Percentiles rank a stretch among this genome's conserved stretches.
Evolutionary conservation across 1,140 invertebrate species (phyloP).

Genomic region (Heliconius eleuchia): DNA sequence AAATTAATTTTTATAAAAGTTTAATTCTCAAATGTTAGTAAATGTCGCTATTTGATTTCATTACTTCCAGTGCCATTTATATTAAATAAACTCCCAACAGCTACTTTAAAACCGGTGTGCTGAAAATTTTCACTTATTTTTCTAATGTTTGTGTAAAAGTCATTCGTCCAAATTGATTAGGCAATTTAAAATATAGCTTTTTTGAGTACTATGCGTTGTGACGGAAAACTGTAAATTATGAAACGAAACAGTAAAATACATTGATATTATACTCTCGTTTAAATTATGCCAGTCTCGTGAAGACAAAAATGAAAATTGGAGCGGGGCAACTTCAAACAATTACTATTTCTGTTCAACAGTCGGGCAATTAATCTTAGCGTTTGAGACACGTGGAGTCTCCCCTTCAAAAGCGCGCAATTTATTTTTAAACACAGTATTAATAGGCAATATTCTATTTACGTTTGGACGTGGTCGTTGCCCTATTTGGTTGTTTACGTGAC

Average conservation of each 20-base stretch:
- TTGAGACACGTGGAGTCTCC: constrained; percentile 64
- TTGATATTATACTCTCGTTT: constrained; percentile 1
- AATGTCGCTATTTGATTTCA: not conserved
- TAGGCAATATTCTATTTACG: constrained; percentile 70
- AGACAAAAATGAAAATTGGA: constrained; percentile 31
- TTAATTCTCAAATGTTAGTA: not conserved
- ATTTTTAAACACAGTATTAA: constrained; percentile 68
- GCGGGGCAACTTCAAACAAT: constrained; percentile 36
- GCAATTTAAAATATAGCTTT: not conserved
- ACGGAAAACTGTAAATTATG: not conserved
- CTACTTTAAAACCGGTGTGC: no score
- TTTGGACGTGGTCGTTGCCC: constrained; percentile 70
- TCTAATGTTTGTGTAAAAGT: not conserved
- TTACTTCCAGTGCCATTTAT: not conserved
- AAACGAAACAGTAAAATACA: not conserved
- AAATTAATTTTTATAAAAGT: no score
- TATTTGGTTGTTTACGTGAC: constrained; percentile 76
- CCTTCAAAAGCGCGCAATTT: constrained; percentile 55
- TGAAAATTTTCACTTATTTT: not conserved
- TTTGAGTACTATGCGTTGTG: not conserved
- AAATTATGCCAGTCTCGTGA: constrained; percentile 28
- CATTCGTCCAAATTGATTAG: not conserved
- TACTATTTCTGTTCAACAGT: constrained; percentile 42
- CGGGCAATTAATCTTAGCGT: constrained; percentile 62
- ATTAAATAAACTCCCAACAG: not conserved